phyloP scores from a whole-genome alignment of 2,888 invertebrate species.

The Scaptodrosophila latifasciaeformis region DNA sequence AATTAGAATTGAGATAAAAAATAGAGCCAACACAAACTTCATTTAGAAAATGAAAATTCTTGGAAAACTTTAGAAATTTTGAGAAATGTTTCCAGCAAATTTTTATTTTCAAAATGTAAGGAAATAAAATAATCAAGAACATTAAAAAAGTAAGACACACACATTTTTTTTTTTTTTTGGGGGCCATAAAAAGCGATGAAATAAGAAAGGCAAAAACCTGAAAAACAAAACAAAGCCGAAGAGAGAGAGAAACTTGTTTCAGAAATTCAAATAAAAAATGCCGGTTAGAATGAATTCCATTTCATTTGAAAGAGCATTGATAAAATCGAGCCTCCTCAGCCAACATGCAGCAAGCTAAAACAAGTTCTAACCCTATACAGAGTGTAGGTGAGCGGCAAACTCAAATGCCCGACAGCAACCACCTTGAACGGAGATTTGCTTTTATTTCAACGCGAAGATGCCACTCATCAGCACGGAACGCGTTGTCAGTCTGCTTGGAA shows the following conservation, averaged over 20 bases:
- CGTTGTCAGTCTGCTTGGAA: slow-evolving; percentile 50
- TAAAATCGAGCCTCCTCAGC: slow-evolving; percentile 12
- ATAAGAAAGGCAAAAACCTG: slow-evolving; percentile 23
- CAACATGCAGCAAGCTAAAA: slow-evolving; percentile 16
- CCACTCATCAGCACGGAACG: slow-evolving; percentile 30
- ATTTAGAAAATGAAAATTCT: slow-evolving; percentile 3
- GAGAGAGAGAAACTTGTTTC: slow-evolving; percentile 45
- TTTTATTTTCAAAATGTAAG: too few species aligned
- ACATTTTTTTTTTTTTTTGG: slow-evolving; percentile 1
- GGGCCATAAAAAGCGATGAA: neutral
- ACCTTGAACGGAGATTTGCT: too few species aligned
- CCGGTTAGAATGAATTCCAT: slow-evolving; percentile 44
- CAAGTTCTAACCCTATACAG: too few species aligned
- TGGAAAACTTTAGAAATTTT: too few species aligned
- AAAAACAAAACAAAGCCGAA: slow-evolving; percentile 24
- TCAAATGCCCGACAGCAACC: too few species aligned
- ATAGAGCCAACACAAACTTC: slow-evolving; percentile 31
- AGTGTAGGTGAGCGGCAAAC: too few species aligned
- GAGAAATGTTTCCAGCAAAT: too few species aligned
- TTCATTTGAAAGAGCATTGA: slow-evolving; percentile 47
- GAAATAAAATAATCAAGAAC: too few species aligned
- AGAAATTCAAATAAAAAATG: slow-evolving; percentile 45
- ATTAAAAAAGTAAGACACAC: too few species aligned
- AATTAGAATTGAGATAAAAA: slow-evolving; percentile 29
- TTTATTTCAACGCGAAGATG: slow-evolving; percentile 48